These are phyloP conservation scores for Heliangelus exortis DNA, from an alignment of 2,797 vertebrate genomes.

Conservation along the genomic window DNA sequence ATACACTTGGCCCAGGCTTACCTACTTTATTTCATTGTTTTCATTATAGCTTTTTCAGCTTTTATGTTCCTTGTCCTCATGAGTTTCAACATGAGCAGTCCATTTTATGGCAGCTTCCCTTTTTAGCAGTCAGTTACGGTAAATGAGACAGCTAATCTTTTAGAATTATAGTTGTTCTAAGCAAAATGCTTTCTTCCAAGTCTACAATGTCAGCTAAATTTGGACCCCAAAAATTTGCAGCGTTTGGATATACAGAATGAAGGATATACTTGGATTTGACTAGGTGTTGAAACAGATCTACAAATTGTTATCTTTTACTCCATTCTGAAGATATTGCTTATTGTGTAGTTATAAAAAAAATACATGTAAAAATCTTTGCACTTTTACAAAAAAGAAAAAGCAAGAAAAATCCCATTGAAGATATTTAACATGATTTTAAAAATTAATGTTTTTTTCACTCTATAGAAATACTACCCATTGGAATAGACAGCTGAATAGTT, in stretches of 20 bases:
- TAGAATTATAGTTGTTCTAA: neutral
- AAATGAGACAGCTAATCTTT: neutral
- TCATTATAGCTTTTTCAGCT: neutral
- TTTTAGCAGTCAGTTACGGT: neutral
- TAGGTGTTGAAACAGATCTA: neutral
- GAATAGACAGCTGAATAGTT: neutral
- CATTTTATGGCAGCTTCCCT: neutral
- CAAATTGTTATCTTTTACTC: neutral
- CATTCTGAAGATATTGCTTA: neutral
- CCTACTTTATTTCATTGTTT: neutral
- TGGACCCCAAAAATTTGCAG: neutral
- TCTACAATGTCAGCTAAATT: neutral
- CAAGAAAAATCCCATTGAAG: neutral
- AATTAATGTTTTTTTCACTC: rapidly evolving
- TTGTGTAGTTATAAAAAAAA: neutral
- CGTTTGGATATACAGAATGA: neutral
- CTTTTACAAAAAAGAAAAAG: neutral
- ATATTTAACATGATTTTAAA: neutral
- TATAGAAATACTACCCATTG: neutral
- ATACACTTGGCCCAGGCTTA: neutral
- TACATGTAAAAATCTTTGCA: too few species aligned
- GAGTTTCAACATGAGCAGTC: neutral
- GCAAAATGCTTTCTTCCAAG: neutral
- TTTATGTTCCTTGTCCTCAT: neutral
- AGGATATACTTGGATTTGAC: neutral